Base-by-base conservation (phyloP, 2,888 invertebrate species). In the Stenolophus ochropezus region DNA sequence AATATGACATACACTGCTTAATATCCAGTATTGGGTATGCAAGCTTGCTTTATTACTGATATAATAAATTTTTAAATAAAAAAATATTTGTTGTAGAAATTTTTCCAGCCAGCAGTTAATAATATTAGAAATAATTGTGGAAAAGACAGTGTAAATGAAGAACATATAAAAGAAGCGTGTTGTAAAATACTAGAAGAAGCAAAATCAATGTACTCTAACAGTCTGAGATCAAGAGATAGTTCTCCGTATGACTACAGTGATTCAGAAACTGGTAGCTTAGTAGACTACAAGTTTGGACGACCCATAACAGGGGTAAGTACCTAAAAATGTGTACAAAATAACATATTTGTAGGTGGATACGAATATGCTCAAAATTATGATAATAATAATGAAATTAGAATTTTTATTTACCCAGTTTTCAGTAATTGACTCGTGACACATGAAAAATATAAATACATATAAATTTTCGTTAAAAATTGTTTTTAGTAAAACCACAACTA, bases 171-270 rank as follows among this genome's bases (percentile, higher is more conserved):
- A 86, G 93, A 93, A 83, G 94, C 96, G 8, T 95, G 95, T 87
- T 91, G 94, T 82, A 94, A 94, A 83, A 95, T 96, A 91, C 89
- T 96, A 83, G 96, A 96, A 88, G 95, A 96, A 84, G 95, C 95
- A 1, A 94, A 95, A 85, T 90, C 92, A 73, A 91, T 94, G 89
- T 95, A 94, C 86, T 90, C 91, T 20, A 91, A 91, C 3, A 87
- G 91, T 11, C 87, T 90, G 49, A 88, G 90, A 42, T 89, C 88
- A 4, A 86, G 90, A 23, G 90, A 91, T 47, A 88, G 89, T 84
- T 90, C 92, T 0, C 90, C 91, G 0, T 91, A 90, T 85, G 92
- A 93, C 82, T 90, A 89, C 47, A 91, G 90, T 85, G 92, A 92
- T 84, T 89, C 91, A 2, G 92, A 92, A 85, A 89, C 91, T 33